Base-by-base conservation (phyloP, 2,113 vertebrate species). In the Perca fluviatilis region DNA sequence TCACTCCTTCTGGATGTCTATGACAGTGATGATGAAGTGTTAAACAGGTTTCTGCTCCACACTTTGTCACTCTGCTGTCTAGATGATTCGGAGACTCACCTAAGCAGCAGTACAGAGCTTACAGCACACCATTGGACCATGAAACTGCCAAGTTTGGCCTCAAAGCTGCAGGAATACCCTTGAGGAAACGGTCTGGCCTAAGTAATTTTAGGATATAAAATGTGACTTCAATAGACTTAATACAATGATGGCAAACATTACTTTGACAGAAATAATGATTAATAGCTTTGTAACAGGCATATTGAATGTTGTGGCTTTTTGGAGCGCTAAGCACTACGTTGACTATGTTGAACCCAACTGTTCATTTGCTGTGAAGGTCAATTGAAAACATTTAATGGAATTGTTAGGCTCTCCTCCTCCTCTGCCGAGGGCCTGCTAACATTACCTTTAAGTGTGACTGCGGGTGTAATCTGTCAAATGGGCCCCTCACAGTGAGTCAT, bases 401-500 rank as follows among this genome's bases (percentile, higher is more conserved):
- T 86, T 82, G 89, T 91, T 84, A 74, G 87, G 70, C 77, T 80
- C 73, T 84, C 74, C 65, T 90, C 80, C 84, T 76, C 51, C 74
- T 66, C 51, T 3, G 40, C 80, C 23, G 27, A 77, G 70, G 79
- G 84, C 82, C 76, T 64, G 62, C 88, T 86, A 87, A 88, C 90
- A 88, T 93, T 93, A 89, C 88, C 89, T 93, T 93, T 93, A 92
- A 93, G 91, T 92, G 88, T 84, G 87, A 91, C 91, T 91, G 92
- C 90, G 92, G 92, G 92, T 93, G 90, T 92, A 92, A 94, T 94
- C 90, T 93, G 91, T 94, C 93, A 93, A 91, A 93, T 82, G 85
- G 88, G 80, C 86, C 84, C 74, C 83, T 89, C 82, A 62, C 67
- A 50, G 81, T 92, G 86, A 93, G 77, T 91, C 90, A 92, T 87